phyloP scores from a whole-genome alignment of 2,888 invertebrate species.

The Brachypalpus laphriformis region DNA sequence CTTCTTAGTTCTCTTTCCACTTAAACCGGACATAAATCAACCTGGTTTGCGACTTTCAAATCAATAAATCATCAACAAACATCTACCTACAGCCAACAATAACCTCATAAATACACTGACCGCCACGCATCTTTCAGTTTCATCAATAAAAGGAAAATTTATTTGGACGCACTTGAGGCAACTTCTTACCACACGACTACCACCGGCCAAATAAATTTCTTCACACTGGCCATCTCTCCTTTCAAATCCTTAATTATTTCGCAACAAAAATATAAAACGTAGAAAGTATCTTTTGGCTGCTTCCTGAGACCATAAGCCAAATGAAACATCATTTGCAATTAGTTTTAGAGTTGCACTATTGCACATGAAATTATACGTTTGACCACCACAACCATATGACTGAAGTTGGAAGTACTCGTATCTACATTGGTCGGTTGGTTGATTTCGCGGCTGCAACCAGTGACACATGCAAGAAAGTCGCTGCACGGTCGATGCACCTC shows the following conservation, averaged over 20 bases:
- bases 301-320: constrained; percentile 5
- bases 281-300: constrained; percentile 29
- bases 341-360: constrained; percentile 19
- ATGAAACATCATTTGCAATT: constrained; percentile 47
- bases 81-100: not conserved
- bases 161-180: not conserved
- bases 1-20: not conserved
- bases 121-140: constrained; percentile 4
- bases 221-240: constrained; percentile 15
- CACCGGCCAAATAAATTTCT: too few relatives aligned
- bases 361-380: constrained; percentile 45
- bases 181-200: not conserved
- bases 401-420: not conserved
- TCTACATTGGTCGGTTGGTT: constrained; percentile 31
- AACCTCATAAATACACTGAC: not conserved
- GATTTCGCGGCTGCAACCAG: constrained; percentile 20
- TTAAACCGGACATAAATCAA: constrained; percentile 13
- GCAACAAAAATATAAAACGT: not conserved
- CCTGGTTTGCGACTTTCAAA: constrained; percentile 6
- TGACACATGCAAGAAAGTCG: constrained; percentile 69
- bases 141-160: constrained; percentile 23
- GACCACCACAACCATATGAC: too few relatives aligned
- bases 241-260: constrained; percentile 45
- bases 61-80: constrained; percentile 18
- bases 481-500: constrained; percentile 70